Conservation (phyloP, 2,888 invertebrate genomes). For the Harmothoe impar region DNA sequence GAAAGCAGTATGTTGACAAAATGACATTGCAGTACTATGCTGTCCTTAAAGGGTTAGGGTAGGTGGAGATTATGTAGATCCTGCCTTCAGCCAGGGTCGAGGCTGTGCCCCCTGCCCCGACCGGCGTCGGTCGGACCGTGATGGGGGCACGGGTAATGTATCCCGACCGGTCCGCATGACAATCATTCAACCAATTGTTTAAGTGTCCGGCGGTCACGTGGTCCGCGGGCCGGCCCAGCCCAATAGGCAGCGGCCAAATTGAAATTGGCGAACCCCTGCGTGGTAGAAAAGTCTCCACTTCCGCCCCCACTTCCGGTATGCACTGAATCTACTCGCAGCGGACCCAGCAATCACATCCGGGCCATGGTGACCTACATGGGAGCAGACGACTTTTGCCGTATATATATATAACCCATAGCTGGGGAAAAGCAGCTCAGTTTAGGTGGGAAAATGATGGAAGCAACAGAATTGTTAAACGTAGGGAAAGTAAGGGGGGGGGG, state of each 20-base stretch:
- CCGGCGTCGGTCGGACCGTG: neutral
- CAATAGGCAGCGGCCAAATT: slow-evolving; percentile 26
- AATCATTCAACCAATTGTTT: slow-evolving; percentile 58
- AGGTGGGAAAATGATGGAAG: neutral
- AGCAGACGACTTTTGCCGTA: too few species aligned
- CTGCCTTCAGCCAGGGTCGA: neutral
- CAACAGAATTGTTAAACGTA: too few species aligned
- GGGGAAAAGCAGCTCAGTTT: too few species aligned
- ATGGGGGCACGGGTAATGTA: neutral
- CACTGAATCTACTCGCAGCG: neutral
- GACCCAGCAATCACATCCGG: slow-evolving; percentile 29
- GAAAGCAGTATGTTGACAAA: too few species aligned
- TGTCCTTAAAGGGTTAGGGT: too few species aligned
- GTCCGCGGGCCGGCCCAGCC: neutral
- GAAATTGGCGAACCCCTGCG: neutral
- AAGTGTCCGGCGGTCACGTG: slow-evolving; percentile 34
- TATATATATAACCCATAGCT: neutral
- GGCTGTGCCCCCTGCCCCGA: neutral
- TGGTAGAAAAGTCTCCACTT: too few species aligned
- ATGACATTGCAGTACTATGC: too few species aligned
- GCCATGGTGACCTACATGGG: slow-evolving; percentile 18
- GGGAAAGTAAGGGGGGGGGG: neutral
- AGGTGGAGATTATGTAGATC: neutral
- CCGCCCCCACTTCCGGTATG: slow-evolving; percentile 27
- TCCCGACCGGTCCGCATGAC: neutral